Evolutionary conservation across 2,888 invertebrate species (phyloP), one percentile per base, ranked within the genome.

Genomic region (Ophion obscuratus): DNA sequence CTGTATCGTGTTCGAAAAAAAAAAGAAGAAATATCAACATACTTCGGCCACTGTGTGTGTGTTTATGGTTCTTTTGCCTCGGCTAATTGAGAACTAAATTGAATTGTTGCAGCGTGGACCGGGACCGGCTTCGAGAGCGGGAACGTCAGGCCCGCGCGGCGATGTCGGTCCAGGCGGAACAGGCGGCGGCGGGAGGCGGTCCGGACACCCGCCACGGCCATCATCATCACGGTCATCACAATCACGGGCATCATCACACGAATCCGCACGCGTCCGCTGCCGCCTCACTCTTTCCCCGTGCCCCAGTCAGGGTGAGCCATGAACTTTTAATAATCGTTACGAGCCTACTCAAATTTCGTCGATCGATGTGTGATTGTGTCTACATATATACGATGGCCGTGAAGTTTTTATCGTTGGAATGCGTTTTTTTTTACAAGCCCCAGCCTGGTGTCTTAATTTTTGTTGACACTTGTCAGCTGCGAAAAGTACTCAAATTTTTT

Each of bases 131-230:
- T 94, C 96, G 97, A 91, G 97, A 97, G 95, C 96, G 96, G 95
- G 97, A 97, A 95, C 95, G 97, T 92, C 96, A 96, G 95, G 96
- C 96, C 95, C 96, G 97, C 94, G 96, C 96, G 94, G 96, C 96
- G 95, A 96, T 97, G 95, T 96, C 96, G 95, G 96, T 96, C 92
- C 95, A 95, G 93, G 95, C 95, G 91, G 95, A 95, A 91, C 95
- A 95, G 84, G 91, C 93, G 91, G 94, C 96, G 95, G 94, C 95
- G 95, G 94, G 96, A 95, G 94, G 95, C 95, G 94, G 96, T 96
- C 94, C 96, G 95, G 93, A 96, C 95, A 93, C 96, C 96, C 89
- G 84, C 40, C 93, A 96, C 95, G 95, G 89, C 86, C 88, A 89
- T 77, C 92, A 90, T 84, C 88, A 89, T 81, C 91, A 93, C 84